Evolutionary conservation across 1,140 invertebrate genomes (phyloP).

Genomic region (Hycleus cichorii): DNA sequence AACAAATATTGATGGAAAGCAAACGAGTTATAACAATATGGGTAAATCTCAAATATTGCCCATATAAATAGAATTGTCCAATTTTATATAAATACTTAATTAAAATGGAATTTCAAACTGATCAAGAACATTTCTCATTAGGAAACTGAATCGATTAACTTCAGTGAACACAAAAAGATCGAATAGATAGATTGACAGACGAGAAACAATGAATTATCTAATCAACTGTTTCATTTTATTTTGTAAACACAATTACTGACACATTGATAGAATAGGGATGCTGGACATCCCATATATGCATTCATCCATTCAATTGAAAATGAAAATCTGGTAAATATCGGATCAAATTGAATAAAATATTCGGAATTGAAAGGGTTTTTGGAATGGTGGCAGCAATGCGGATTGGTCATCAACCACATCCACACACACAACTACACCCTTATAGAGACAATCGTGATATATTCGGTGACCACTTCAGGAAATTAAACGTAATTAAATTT

Average conservation of each 20-base stretch:
- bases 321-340: slow-evolving; percentile 13
- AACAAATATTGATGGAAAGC: slow-evolving; percentile 1
- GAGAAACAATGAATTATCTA: too few relatives aligned
- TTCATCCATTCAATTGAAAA: too few relatives aligned
- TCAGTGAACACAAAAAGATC: too few relatives aligned
- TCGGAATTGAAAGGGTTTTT: not conserved
- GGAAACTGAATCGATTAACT: too few relatives aligned
- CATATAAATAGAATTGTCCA: too few relatives aligned
- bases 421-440: too few relatives aligned
- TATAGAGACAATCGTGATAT: too few relatives aligned
- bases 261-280: not conserved
- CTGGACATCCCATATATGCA: not conserved
- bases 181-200: too few relatives aligned
- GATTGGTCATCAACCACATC: not conserved
- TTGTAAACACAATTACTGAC: slow-evolving; percentile 13
- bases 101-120: too few relatives aligned
- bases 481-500: slow-evolving; percentile 11
- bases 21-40: not conserved
- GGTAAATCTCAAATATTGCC: too few relatives aligned
- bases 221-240: not conserved
- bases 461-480: slow-evolving; percentile 8
- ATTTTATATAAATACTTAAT: too few relatives aligned
- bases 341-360: slow-evolving; percentile 13
- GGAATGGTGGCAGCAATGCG: not conserved
- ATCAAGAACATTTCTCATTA: too few relatives aligned